Conservation (phyloP, 2,797 vertebrate genomes). For the Muscicapa comitata region DNA sequence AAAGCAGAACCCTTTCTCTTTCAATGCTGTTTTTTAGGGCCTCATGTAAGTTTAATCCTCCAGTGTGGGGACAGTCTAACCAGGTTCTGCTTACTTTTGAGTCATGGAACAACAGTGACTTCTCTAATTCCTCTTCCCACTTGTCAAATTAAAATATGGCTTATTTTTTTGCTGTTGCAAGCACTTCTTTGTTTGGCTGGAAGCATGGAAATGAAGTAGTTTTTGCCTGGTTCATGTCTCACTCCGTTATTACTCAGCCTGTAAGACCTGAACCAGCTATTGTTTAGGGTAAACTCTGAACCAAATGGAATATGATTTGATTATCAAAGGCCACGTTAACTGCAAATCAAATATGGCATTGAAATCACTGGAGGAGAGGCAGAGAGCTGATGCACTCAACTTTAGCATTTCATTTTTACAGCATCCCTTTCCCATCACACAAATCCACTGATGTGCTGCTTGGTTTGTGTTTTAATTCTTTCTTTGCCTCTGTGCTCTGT, state of each 20-base stretch:
- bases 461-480: neutral
- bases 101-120: constrained; percentile 9
- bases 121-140: constrained; percentile 47
- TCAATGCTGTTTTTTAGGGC: constrained; percentile 2
- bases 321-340: constrained; percentile 23
- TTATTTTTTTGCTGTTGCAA: constrained; percentile 45
- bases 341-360: neutral
- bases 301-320: neutral
- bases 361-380: neutral
- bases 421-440: neutral
- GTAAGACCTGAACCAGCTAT: constrained; percentile 12
- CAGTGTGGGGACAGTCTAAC: constrained; percentile 2
- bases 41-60: constrained; percentile 36
- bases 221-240: constrained; percentile 25
- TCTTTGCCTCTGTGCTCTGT: neutral
- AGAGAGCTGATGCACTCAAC: neutral
- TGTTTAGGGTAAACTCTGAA: constrained; percentile 9
- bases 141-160: constrained; percentile 35
- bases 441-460: neutral
- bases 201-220: neutral
- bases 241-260: neutral
- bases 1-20: constrained; percentile 22
- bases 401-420: neutral
- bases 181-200: constrained; percentile 33
- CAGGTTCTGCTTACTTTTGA: constrained; percentile 39